Conservation (phyloP, 2,113 vertebrate genomes). For the Psittacus erithacus region DNA sequence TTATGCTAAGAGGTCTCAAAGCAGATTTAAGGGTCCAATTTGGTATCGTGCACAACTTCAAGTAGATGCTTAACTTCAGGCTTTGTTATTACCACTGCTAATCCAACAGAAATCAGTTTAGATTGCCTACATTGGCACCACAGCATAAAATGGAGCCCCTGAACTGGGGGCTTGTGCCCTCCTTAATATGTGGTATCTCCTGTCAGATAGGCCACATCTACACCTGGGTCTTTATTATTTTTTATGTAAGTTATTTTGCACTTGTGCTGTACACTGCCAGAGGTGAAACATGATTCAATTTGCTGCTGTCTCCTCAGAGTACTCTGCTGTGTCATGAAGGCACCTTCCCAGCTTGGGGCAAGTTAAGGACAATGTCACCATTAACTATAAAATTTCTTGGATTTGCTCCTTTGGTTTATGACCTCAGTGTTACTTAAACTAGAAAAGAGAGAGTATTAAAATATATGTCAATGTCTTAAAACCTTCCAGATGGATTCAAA, state of each 20-base stretch:
- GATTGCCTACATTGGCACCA: accelerated
- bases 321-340: not conserved
- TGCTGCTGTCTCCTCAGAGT: not conserved
- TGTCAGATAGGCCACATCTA: not conserved
- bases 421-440: not conserved
- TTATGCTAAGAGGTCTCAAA: constrained; percentile 33
- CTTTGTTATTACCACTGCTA: not conserved
- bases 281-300: not conserved
- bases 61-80: not conserved
- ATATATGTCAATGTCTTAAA: not conserved
- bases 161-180: not conserved
- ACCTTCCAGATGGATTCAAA: not conserved
- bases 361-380: not conserved
- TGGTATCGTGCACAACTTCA: not conserved
- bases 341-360: not conserved
- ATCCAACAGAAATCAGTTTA: not conserved
- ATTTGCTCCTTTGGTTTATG: not conserved
- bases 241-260: not conserved
- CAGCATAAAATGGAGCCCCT: not conserved
- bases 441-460: not conserved
- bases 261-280: not conserved
- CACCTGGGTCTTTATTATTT: accelerated
- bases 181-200: not conserved
- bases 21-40: constrained; percentile 1
- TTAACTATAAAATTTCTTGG: not conserved